Conservation (phyloP, 2,113 vertebrate genomes). For the Vulpes lagopus region DNA sequence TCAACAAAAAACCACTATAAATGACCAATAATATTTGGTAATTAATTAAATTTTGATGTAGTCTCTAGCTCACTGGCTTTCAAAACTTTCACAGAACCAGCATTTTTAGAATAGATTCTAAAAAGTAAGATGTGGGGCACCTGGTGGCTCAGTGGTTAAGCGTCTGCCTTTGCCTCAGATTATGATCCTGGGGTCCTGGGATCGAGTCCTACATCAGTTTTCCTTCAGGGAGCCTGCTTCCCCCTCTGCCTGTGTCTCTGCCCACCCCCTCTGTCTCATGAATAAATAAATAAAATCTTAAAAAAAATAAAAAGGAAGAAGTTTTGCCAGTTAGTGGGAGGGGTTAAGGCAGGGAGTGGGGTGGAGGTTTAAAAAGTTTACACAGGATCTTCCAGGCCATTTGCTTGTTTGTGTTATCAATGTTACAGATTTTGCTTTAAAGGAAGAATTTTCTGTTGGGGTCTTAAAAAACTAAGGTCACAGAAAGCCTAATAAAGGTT, state of each 20-base stretch:
- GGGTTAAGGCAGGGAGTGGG: fast-evolving
- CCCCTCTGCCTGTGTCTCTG: no score
- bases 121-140: neutral
- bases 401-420: neutral
- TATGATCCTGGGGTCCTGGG: no score
- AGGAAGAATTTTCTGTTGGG: neutral
- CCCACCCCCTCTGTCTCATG: no score
- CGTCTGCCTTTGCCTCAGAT: no score
- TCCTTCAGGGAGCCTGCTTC: no score
- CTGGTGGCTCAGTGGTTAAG: no score
- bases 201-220: no score
- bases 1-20: neutral
- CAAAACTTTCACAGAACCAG: constrained; percentile 28
- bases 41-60: constrained; percentile 59
- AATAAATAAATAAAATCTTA: no score
- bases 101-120: neutral
- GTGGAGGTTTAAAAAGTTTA: neutral
- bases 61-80: constrained; percentile 19
- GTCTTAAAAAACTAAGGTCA: constrained; percentile 28
- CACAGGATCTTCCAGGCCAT: neutral
- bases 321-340: neutral
- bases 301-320: neutral
- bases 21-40: neutral
- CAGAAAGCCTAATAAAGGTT: constrained; percentile 2
- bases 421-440: constrained; percentile 13